Evolutionary conservation across 2,888 invertebrate species (phyloP).

Genomic region (Punctoribates punctum): DNA sequence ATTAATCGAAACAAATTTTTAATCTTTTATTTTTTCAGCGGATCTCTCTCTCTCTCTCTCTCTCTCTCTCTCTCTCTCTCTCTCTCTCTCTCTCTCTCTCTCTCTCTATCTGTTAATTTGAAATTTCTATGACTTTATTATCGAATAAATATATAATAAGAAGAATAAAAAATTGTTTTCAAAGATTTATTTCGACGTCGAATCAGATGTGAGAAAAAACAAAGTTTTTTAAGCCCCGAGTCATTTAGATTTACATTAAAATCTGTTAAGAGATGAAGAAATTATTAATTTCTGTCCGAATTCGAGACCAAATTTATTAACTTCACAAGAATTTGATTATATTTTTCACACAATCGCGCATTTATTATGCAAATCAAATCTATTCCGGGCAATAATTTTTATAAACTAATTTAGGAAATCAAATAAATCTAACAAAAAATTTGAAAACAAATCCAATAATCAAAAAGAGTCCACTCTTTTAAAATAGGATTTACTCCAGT

Average conservation of each 20-base stretch:
- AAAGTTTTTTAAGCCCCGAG: background rate
- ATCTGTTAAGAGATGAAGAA: no score
- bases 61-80: conserved; percentile 13
- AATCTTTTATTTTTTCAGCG: background rate
- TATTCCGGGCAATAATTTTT: background rate
- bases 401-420: background rate
- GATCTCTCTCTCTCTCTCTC: conserved; percentile 9
- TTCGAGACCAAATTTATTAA: no score
- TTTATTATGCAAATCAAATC: background rate
- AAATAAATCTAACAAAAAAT: background rate
- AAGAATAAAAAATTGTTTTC: background rate
- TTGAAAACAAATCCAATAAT: background rate
- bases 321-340: no score
- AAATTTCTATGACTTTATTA: conserved; percentile 3
- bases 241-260: no score
- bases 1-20: background rate
- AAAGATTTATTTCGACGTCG: background rate
- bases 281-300: no score
- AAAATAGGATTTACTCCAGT: background rate
- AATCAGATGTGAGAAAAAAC: background rate
- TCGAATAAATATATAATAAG: background rate
- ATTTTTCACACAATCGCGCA: no score
- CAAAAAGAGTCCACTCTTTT: background rate
- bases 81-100: background rate
- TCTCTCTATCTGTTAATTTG: background rate